These are phyloP conservation scores for Notamacropus eugenii DNA, from an alignment of 2,797 vertebrate genomes.

Conservation along the genomic window DNA sequence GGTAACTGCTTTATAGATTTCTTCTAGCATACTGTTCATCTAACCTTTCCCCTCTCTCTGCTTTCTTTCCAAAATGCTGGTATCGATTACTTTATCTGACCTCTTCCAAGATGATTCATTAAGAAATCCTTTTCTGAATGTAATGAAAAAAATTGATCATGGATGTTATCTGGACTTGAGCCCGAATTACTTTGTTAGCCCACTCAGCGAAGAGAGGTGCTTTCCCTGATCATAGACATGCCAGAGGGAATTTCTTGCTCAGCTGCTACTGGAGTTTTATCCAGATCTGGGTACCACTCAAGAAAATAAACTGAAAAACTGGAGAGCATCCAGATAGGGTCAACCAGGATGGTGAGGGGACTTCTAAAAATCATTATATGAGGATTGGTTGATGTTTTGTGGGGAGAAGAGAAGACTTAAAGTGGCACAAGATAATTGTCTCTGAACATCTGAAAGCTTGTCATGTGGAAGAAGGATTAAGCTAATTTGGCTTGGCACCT, in stretches of 20 bases:
- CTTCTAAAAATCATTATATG: not conserved
- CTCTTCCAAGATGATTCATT: slow-evolving; percentile 72
- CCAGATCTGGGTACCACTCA: not conserved
- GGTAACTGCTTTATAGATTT: slow-evolving; percentile 42
- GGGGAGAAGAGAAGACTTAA: not conserved
- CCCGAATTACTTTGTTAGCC: slow-evolving; percentile 63
- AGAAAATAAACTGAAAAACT: not conserved
- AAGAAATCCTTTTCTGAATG: slow-evolving; percentile 57
- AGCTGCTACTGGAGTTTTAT: not conserved
- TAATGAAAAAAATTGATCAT: slow-evolving; percentile 64
- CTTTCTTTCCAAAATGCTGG: slow-evolving; percentile 52
- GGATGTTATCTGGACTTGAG: slow-evolving; percentile 35
- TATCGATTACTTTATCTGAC: slow-evolving; percentile 66
- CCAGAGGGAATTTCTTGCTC: slow-evolving; percentile 17
- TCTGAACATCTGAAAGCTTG: not conserved
- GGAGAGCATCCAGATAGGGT: not conserved
- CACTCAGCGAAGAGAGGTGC: slow-evolving; percentile 35
- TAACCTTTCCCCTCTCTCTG: slow-evolving; percentile 20
- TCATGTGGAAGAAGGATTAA: not conserved
- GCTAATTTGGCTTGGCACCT: not conserved
- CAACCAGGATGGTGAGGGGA: not conserved
- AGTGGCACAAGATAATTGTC: not conserved
- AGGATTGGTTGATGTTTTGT: not conserved
- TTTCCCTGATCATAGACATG: slow-evolving; percentile 48
- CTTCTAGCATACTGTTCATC: slow-evolving; percentile 37